These are phyloP conservation scores for Spialia ferax DNA, from an alignment of 2,888 invertebrate genomes.

Conservation along the genomic window DNA sequence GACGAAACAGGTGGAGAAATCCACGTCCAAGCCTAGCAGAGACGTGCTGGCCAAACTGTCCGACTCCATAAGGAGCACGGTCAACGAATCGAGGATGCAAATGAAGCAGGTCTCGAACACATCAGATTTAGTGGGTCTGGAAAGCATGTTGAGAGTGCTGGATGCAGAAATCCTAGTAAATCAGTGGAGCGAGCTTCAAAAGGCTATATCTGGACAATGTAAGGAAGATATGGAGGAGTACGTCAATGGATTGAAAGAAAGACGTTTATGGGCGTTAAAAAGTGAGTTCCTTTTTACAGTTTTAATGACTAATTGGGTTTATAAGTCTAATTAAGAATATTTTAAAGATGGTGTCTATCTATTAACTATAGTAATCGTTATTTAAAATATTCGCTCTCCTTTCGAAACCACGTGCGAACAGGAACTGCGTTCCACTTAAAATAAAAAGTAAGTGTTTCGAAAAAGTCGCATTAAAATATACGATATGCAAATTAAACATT, in stretches of 20 bases:
- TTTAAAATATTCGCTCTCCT: background rate
- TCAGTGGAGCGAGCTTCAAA: conserved; percentile 85
- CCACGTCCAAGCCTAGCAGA: conserved; percentile 62
- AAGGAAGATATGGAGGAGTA: conserved; percentile 86
- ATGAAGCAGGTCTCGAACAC: conserved; percentile 51
- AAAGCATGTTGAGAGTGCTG: conserved; percentile 85
- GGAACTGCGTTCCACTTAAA: conserved; percentile 32
- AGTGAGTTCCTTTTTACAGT: conserved; percentile 80
- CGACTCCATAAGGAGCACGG: conserved; percentile 67
- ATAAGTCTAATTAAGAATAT: background rate
- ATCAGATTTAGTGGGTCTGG: conserved; percentile 66
- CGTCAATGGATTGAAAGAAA: conserved; percentile 85
- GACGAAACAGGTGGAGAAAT: conserved; percentile 59
- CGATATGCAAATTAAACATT: conserved; percentile 32
- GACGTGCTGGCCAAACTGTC: conserved; percentile 65
- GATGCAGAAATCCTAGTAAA: conserved; percentile 83
- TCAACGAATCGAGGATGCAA: conserved; percentile 72
- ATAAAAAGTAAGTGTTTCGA: conserved; percentile 28
- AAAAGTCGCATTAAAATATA: conserved; percentile 14
- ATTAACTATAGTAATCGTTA: background rate
- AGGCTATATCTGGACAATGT: conserved; percentile 81
- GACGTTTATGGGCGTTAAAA: conserved; percentile 90
- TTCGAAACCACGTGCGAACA: conserved; percentile 1
- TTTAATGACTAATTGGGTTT: background rate
- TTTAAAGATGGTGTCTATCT: no score